Conservation (phyloP, 2,113 vertebrate genomes). For the Thalassarche chlororhynchos region DNA sequence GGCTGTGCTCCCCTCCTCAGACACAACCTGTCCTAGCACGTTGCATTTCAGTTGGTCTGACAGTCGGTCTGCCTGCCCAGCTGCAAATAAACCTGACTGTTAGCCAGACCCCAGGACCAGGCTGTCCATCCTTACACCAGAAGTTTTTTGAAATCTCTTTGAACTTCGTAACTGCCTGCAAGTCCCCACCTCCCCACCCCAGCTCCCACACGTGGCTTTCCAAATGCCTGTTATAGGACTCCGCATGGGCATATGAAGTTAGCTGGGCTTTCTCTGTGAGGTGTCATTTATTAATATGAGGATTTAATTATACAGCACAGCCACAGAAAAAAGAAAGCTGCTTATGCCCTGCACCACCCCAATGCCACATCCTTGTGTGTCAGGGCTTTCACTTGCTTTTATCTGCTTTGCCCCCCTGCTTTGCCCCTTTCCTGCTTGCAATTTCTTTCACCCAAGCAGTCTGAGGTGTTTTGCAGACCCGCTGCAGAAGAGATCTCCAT, state of each 20-base stretch:
- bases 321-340: background rate
- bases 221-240: background rate
- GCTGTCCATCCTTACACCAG: background rate
- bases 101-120: background rate
- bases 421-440: background rate
- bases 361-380: rapidly evolving
- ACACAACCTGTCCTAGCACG: background rate
- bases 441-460: background rate
- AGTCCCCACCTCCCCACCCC: background rate
- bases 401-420: background rate
- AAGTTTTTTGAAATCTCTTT: background rate
- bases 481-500: background rate
- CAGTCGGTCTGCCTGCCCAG: background rate
- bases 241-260: background rate
- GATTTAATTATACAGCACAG: background rate
- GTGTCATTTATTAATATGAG: background rate
- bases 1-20: background rate
- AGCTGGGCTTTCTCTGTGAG: background rate
- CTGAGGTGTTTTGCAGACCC: background rate
- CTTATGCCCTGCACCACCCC: background rate
- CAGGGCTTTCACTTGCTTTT: background rate
- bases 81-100: background rate
- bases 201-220: rapidly evolving
- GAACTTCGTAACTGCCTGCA: background rate
- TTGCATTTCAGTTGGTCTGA: background rate